Base-by-base conservation (phyloP, 2,888 invertebrate species). In the Caenorhabditis parvicauda region DNA sequence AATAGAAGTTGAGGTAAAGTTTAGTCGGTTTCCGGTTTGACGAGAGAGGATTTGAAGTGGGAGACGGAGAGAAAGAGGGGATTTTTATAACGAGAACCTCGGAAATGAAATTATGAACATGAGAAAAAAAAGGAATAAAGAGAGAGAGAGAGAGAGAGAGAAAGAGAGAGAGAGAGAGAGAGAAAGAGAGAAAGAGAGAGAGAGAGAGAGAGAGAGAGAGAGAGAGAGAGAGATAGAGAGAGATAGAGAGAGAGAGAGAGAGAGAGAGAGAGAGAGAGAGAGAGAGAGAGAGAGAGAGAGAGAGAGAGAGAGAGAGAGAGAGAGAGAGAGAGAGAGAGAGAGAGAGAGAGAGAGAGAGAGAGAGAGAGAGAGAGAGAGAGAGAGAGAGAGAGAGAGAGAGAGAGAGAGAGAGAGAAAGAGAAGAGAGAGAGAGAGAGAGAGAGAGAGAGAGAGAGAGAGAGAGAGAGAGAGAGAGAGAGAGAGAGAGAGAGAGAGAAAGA, bases 231-330 rank as follows among this genome's bases (percentile, higher is more conserved):
- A 22, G 19, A 22, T 5, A 12, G 43, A 6, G 43, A 43, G 21
- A 22, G 38, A n/a, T 19, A 41, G 19, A 41, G 3, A 41, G 22
- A 3, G 17, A 21, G 14, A 7, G 29, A 19, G 44, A 35, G 50
- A 50, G 45, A 56, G 45, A 50, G 38, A 24, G 38, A 17, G 28
- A 12, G 29, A 43, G 22, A 7, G 2, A 50, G 42, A 57, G 37
- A 51, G 46, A 42, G 46, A 57, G 56, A 50, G 19, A 35, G 32
- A 24, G 9, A 50, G 51, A 57, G 56, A 57, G 51, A 51, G 35
- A 51, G 25, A 19, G 24, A 32, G 42, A 51, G 45, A 46, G 39
- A 50, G 46, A 44, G 41, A 49, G 45, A 49, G 35, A 49, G 37
- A 28, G 43, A 38, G 38, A 24, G 41, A 44, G 19, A 27, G 25